A percentile compares a stretch with the other conserved stretches of the same genome.
Conservation (phyloP, 2,888 invertebrate species). For the Cryptophagus acutangulus region DNA sequence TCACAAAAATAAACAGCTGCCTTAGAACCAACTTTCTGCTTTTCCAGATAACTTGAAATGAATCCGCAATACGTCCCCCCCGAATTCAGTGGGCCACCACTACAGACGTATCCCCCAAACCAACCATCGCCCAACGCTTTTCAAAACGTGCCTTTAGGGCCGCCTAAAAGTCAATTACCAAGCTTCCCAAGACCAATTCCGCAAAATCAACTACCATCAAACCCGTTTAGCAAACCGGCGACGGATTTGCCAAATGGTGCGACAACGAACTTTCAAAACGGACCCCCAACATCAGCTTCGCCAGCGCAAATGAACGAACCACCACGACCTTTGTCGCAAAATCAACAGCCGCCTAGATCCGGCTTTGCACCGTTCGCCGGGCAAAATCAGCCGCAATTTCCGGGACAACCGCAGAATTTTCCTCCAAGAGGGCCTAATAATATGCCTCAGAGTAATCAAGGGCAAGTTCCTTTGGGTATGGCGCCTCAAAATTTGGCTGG, state of each 20-base stretch:
- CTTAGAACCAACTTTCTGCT: no score
- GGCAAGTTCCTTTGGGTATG: no score
- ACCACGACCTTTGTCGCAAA: slow-evolving; percentile 22
- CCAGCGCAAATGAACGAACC: not conserved
- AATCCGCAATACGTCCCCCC: slow-evolving; percentile 52
- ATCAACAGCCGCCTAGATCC: slow-evolving; percentile 23
- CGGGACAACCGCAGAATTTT: slow-evolving; percentile 18
- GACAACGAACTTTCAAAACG: slow-evolving; percentile 18
- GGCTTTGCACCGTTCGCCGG: slow-evolving; percentile 44
- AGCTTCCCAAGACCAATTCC: slow-evolving; percentile 18
- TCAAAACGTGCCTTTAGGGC: slow-evolving; percentile 35
- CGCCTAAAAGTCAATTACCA: slow-evolving; percentile 28
- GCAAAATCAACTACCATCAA: slow-evolving; percentile 16
- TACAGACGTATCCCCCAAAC: slow-evolving; percentile 26
- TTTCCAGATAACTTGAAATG: slow-evolving; percentile 37
- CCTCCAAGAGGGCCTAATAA: no score
- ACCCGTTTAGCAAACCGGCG: not conserved
- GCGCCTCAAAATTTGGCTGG: no score
- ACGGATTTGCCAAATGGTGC: not conserved
- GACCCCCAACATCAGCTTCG: no score
- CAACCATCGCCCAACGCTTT: no score
- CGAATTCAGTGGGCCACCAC: slow-evolving; percentile 30
- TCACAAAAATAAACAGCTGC: no score
- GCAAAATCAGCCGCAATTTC: slow-evolving; percentile 25
- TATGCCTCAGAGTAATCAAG: no score